Percentiles rank a stretch among this genome's conserved stretches.
Conservation (phyloP, 2,888 invertebrate species). For the Lamellibrachia columna region DNA sequence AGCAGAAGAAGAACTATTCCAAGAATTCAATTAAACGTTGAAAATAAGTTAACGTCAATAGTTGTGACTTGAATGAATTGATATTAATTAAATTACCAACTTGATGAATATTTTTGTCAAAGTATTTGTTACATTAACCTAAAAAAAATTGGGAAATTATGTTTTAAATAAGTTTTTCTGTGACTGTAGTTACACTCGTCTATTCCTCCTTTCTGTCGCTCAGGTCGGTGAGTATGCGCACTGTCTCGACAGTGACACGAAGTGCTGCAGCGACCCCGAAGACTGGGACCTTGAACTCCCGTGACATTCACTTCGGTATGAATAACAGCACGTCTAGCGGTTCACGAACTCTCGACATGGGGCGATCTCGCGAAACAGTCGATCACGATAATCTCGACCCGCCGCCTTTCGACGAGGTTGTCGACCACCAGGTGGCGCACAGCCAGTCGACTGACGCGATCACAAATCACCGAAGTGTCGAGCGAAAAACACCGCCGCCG, state of each 20-base stretch:
- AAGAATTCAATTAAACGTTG: not conserved
- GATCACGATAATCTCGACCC: not conserved
- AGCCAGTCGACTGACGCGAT: not conserved
- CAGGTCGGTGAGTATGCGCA: conserved; percentile 62
- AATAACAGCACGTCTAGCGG: conserved; percentile 62
- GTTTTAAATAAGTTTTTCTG: not conserved
- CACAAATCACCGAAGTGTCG: not conserved
- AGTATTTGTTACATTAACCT: too few species aligned
- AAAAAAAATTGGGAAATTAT: too few species aligned
- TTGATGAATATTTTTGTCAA: too few species aligned
- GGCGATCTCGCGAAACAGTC: conserved; percentile 23
- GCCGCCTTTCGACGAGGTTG: not conserved
- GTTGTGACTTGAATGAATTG: too few species aligned
- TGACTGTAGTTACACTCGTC: not conserved
- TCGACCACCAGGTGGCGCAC: not conserved
- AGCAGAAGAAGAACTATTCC: not conserved
- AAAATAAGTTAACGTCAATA: not conserved
- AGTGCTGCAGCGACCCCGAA: conserved; percentile 64
- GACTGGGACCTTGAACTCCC: conserved; percentile 60
- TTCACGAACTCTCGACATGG: conserved; percentile 57
- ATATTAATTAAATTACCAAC: too few species aligned
- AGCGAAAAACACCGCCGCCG: not conserved
- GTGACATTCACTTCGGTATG: conserved; percentile 43
- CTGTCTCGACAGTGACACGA: conserved; percentile 54
- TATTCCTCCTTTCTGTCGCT: too few species aligned